These are phyloP conservation scores for Merluccius polli DNA, from an alignment of 2,797 vertebrate species.

Conservation along the genomic window DNA sequence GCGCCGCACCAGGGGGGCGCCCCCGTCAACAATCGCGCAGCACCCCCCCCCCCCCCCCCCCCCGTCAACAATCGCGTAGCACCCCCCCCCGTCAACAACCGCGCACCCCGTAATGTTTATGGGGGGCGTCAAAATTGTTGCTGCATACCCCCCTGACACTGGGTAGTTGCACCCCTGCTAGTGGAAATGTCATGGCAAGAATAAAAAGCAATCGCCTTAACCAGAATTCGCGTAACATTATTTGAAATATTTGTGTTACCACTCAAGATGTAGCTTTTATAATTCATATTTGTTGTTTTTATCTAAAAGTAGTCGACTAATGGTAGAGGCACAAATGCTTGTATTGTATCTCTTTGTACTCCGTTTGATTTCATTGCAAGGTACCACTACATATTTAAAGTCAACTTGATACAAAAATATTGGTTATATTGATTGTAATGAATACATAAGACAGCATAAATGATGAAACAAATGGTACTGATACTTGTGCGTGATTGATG, in stretches of 20 bases:
- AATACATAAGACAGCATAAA: slow-evolving; percentile 13
- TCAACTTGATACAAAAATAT: slow-evolving; percentile 9
- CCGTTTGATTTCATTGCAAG: background rate
- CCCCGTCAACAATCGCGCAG: no score
- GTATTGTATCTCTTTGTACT: background rate
- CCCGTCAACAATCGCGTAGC: no score
- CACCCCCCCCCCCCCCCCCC: no score
- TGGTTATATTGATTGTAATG: slow-evolving; percentile 25
- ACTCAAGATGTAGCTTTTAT: background rate
- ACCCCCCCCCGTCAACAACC: no score
- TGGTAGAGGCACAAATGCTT: no score
- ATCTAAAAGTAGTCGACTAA: background rate
- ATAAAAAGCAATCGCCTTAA: background rate
- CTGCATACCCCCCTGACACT: no score
- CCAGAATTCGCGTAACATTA: background rate
- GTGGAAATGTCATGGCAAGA: background rate
- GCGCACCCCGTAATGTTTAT: no score
- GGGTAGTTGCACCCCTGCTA: no score
- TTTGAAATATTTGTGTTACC: background rate
- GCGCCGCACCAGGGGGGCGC: no score
- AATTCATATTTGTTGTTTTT: background rate
- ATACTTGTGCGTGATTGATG: slow-evolving; percentile 56
- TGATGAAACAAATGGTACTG: slow-evolving; percentile 17
- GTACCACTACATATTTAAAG: background rate
- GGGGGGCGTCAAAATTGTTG: no score